Base-by-base conservation (phyloP, 2,888 invertebrate genomes). In the Cancer borealis region DNA sequence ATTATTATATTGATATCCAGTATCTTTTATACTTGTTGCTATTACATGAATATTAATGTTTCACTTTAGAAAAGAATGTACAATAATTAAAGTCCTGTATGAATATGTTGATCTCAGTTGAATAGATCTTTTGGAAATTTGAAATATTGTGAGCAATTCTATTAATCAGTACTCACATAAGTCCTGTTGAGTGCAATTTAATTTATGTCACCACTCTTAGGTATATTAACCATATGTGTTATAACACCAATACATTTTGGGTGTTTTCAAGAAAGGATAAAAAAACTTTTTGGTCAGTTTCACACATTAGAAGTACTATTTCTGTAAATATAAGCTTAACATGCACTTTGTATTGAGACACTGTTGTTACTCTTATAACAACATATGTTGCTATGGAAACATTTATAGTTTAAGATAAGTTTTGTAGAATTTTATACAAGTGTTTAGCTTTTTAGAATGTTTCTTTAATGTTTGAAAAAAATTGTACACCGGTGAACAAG, bases 341-440 rank as follows among this genome's bases (percentile, higher is more conserved):
- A 84, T 84, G 84, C 84, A 84, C 84, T 84, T 84, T 30, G 84
- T 84, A 84, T 39, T 84, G 10, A 84, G 14, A 84, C 88, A 47
- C 88, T 73, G 88, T 66, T 93, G 73, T 93, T 93, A 89, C 88
- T 46, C 66, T 79, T 60, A 49, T 92, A 92, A 92, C 88, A 60
- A 46, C 73, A 73, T 73, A 54, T 73, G 73, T 93, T 88, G 88
- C 60, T 47, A 49, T 88, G 88, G 88, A 89, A 26, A 46, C 79
- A n/a, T 79, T 73, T 91, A 91, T 88, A 92, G 46, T 88, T 47
- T 88, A 79, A 90, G 90, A 87, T 87, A 88, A 88, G 45, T 93
- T 93, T 93, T 93, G 91, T 93, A 93, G 93, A 39, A 39, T 93
- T 93, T 93, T 93, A 93, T 93, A 93, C 91, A 49, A 93, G 87